Conservation (phyloP, 2,888 invertebrate species). For the Microctonus brassicae region DNA sequence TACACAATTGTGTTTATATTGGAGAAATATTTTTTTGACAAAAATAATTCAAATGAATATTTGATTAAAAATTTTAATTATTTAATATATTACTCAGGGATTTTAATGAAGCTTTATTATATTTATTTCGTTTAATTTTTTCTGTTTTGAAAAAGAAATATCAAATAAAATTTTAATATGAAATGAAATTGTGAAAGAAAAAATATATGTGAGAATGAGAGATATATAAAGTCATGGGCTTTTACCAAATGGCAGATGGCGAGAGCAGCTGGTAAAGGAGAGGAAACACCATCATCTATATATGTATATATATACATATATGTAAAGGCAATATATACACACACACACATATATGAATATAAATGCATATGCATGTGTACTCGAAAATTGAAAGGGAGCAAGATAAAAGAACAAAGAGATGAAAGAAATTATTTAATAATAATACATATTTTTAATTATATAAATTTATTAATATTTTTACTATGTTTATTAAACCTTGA, state of each 20-base stretch:
- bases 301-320: constrained; percentile 13
- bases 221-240: constrained; percentile 32
- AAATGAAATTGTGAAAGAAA: background rate
- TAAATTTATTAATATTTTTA: background rate
- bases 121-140: no score
- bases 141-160: no score
- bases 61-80: background rate
- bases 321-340: background rate
- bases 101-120: no score
- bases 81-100: no score
- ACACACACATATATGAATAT: background rate
- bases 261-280: constrained; percentile 46
- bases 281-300: constrained; percentile 32
- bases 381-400: background rate
- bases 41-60: background rate
- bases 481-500: background rate
- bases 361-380: background rate
- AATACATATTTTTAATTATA: background rate
- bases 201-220: constrained; percentile 35
- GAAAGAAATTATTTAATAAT: background rate
- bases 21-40: background rate
- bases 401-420: background rate
- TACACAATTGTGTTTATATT: no score
- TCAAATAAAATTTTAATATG: no score
- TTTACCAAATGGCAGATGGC: constrained; percentile 49